A percentile compares a stretch with the other conserved stretches of the same genome.
phyloP scores from a whole-genome alignment of 2,113 vertebrate genomes.

The Procapra przewalskii region DNA sequence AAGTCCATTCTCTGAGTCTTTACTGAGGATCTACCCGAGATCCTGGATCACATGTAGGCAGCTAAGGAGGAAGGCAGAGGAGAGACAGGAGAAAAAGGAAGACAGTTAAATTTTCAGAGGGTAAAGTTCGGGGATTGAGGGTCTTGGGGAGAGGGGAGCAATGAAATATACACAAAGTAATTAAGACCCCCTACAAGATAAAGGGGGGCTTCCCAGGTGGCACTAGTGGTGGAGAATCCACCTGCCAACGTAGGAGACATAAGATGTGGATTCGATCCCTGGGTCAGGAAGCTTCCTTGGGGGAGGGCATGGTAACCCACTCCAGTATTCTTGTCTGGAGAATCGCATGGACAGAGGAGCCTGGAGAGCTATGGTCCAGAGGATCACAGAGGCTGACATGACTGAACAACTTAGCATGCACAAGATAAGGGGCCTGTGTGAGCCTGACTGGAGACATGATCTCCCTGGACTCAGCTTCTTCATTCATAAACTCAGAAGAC shows the following conservation, averaged over 20 bases:
- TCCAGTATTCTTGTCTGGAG: not conserved
- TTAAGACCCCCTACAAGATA: not conserved
- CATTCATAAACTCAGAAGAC: not conserved
- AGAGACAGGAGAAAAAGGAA: not conserved
- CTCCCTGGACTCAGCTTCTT: not conserved
- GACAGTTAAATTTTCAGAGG: not conserved
- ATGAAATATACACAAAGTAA: not conserved
- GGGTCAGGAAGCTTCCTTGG: not conserved
- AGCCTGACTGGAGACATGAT: not conserved
- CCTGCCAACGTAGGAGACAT: not conserved
- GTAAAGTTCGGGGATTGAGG: not conserved
- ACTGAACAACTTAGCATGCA: not conserved
- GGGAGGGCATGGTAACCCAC: not conserved
- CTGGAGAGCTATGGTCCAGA: not conserved
- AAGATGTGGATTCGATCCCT: not conserved
- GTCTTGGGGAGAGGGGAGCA: not conserved
- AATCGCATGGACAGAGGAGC: not conserved
- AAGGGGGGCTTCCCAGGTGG: not conserved
- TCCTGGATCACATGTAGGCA: no score
- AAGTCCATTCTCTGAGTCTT: not conserved
- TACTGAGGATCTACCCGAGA: not conserved
- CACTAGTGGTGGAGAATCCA: not conserved
- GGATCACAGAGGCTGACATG: not conserved
- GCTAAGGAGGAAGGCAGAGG: not conserved
- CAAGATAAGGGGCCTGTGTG: not conserved